Base-by-base conservation (phyloP, 2,797 vertebrate genomes). In the Leucoraja ocellata region DNA sequence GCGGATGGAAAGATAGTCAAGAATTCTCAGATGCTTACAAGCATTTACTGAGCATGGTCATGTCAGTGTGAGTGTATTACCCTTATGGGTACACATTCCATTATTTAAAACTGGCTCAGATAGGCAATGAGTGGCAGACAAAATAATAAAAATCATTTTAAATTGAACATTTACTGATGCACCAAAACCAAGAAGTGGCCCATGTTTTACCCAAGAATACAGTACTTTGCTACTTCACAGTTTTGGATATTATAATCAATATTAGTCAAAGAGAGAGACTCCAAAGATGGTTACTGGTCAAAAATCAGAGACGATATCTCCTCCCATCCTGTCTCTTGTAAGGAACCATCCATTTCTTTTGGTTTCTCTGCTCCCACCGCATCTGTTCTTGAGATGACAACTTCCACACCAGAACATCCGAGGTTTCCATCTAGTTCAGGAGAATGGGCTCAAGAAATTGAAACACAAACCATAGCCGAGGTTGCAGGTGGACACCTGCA, bases 1-100 rank as follows among this genome's bases (percentile, higher is more conserved):
- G 18, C 46, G 18, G 4, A 16, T 6, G 32, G 39, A 79, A 79
- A 76, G 13, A 36, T 79, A 39, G 11, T 79, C n/a, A 79, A 32
- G 77, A 36, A 39, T 4, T 4, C 32, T 32, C 36, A 46, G 6
- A 81, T 81, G 46, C 2, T 21, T 10, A 79, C 32, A 13, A 68
- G 11, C 80, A 94, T 95, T 94, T 94, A 96, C 95, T 96, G 94
- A 94, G 94, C 76, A 61, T 94, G 78, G 93, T 86, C 93, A 93
- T 95, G 95, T 96, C 96, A 96, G 96, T 93, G 78, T 65, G 73
- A 61, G 63, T 73, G 25, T 8, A 73, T 23, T 73, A 23, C 46
- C 21, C 80, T 10, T 54, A 54, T 18, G 0, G 9, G 46, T 11
- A 25, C 46, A 25, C 23, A 23, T 83, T 83, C 39, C 39, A 83